A percentile compares a stretch with the other conserved stretches of the same genome.
Evolutionary conservation across 2,888 invertebrate genomes (phyloP).

Genomic region (Pachydiplax longipennis): DNA sequence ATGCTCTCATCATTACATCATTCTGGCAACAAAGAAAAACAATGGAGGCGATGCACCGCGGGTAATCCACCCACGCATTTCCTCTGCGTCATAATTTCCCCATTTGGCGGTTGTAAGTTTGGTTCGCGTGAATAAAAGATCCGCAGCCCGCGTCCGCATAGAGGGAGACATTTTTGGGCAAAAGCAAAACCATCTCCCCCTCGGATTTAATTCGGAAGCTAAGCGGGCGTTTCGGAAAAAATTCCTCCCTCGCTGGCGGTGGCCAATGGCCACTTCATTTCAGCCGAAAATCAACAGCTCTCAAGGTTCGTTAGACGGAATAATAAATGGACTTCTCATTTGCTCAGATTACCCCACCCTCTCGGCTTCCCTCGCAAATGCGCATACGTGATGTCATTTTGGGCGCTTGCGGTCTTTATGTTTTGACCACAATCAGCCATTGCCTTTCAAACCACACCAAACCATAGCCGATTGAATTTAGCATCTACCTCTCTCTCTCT

Average conservation of each 20-base stretch:
- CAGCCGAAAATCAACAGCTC: background rate
- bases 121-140: background rate
- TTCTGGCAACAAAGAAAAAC: too few relatives aligned
- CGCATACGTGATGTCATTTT: background rate
- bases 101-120: background rate
- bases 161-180: background rate
- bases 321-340: background rate
- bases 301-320: background rate
- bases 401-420: background rate
- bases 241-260: background rate
- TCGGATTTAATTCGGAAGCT: background rate
- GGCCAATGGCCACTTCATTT: background rate
- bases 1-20: too few relatives aligned
- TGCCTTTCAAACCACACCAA: background rate
- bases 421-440: background rate
- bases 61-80: too few relatives aligned
- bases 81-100: background rate
- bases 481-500: background rate
- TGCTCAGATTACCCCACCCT: background rate
- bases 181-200: background rate
- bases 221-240: background rate
- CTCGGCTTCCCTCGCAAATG: background rate
- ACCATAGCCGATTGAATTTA: background rate
- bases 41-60: too few relatives aligned
- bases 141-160: background rate